Evolutionary conservation across 2,888 invertebrate genomes (phyloP), one percentile per base, ranked within the genome.

Genomic region (Pseudoips prasinana): DNA sequence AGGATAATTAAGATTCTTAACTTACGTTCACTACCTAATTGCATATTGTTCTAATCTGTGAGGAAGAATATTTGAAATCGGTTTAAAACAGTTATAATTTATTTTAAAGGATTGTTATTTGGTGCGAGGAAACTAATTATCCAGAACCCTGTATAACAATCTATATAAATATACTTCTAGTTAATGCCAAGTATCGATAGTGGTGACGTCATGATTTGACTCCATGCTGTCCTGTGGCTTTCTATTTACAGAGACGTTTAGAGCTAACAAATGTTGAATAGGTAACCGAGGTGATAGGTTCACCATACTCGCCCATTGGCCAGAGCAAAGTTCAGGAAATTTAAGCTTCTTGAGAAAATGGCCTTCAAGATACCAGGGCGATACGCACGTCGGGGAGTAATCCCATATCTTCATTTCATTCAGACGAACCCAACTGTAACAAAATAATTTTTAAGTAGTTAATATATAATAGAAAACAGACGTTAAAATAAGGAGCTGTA

Each of bases 261-360:
- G 71, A 1, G 89, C 86, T 11, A 89, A 48, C 0, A 89, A 72
- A 30, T 89, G 89, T 33, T 89, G 86, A 45, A 93, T 79, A 0
- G 93, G 92, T 7, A 94, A 69, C 24, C 94, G 81, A 0, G 93
- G 92, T 0, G 92, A 90, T 1, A 94, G 76, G 53, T 92, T 92
- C 18, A 92, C 90, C 93, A 94, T 93, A 51, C 94, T 94, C 10
- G 94, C 94, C 94, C 94, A 94, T 54, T 94, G 94, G 0, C 94
- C 94, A 2, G 93, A 90, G 61, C 94, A 95, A 0, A 94, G 89
- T 46, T 93, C 92, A 11, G 93, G 92, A 53, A 94, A 94, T 36
- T 92, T 91, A 58, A 94, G 87, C 36, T 92, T 92, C 51, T 92
- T 91, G 22, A 95, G 75, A 20, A 91, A 89, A 50, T 91, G 90